Conservation (phyloP, 2,888 invertebrate species). For the Arctia plantaginis region DNA sequence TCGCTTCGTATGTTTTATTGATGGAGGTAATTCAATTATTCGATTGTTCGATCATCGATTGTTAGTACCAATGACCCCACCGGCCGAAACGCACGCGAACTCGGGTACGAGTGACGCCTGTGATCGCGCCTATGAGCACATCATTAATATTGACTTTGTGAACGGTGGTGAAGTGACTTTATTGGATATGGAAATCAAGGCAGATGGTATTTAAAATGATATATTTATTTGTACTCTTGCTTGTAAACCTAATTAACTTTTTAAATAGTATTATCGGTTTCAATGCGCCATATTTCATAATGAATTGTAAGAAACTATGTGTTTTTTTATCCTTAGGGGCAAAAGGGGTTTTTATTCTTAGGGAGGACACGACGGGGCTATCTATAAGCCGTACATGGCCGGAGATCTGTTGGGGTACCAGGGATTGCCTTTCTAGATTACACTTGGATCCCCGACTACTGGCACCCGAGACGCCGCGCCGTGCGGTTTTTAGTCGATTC, state of each 20-base stretch:
- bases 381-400: too few species aligned
- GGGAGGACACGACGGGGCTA: too few species aligned
- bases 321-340: too few species aligned
- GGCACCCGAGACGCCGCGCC: too few species aligned
- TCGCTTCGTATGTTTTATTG: background rate
- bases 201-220: slow-evolving; percentile 16
- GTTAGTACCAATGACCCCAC: slow-evolving; percentile 32
- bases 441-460: too few species aligned
- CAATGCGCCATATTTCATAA: too few species aligned
- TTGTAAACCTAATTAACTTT: background rate
- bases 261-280: too few species aligned
- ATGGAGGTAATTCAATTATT: background rate
- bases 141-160: slow-evolving; percentile 22
- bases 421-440: too few species aligned
- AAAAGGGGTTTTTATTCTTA: too few species aligned
- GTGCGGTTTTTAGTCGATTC: too few species aligned
- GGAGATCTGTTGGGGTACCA: too few species aligned
- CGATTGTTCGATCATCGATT: slow-evolving; percentile 9
- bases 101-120: slow-evolving; percentile 12
- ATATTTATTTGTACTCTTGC: background rate
- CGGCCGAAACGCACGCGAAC: slow-evolving; percentile 25
- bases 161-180: slow-evolving; percentile 16
- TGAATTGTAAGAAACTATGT: too few species aligned
- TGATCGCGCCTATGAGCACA: slow-evolving; percentile 16
- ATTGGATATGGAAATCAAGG: slow-evolving; percentile 18